Base-by-base conservation (phyloP, 2,113 vertebrate genomes). In the Epinephelus lanceolatus region DNA sequence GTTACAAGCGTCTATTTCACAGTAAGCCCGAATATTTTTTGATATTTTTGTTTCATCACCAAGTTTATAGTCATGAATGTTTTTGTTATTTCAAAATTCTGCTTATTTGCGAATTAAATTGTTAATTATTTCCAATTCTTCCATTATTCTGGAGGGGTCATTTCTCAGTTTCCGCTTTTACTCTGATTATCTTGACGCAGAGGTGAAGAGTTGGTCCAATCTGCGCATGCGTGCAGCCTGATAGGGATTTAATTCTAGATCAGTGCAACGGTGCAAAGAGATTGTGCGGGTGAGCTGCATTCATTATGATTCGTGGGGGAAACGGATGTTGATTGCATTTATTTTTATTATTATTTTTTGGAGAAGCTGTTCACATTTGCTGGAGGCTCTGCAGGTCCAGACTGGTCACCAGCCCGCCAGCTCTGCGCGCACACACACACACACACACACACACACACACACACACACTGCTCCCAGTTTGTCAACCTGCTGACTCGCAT, bases 141-240 rank as follows among this genome's bases (percentile, higher is more conserved):
- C 19, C 74, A 7, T 63, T 86, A 86, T 81, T 88, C 7, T 78
- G 80, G 71, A 86, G 55, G 75, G 23, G 5, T 8, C 5, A 1
- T 27, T 10, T 57, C 15, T 73, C 15, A 11, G 23, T 45, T 74
- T 71, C 59, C 27, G 33, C 17, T 76, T 21, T 51, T 27, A 49
- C 3, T 79, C 25, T 69, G 11, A 9, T 1, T 3, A 33, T 1
- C 27, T 14, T 76, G 51, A 77, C 30, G 6, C 25, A 52, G 15
- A 17, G 10, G 1, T 3, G 21, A 25, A 4, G 1, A 62, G 33
- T 23, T 4, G 9, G 40, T 75, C 5, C 11, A 33, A 56, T 21
- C 10, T 78, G 83, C 89, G 91, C 92, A 92, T 94, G 92, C 83
- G 89, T 47, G 37, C 11, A 15, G 30, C 1, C 13, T 51, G 75